phyloP scores from a whole-genome alignment of 1,140 invertebrate species.

The Drosophila sucinea region DNA sequence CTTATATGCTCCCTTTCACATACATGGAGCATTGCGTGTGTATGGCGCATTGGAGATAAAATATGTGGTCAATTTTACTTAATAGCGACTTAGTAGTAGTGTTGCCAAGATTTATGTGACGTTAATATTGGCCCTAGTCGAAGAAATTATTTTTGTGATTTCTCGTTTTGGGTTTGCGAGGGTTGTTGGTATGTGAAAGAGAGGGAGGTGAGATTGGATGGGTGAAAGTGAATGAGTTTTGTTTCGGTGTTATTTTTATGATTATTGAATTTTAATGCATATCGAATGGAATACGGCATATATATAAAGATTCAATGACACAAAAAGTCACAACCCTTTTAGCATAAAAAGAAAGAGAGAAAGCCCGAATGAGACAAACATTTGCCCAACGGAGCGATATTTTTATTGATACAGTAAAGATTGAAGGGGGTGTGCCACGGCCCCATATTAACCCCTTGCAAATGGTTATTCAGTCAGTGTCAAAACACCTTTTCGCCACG shows the following conservation, averaged over 20 bases:
- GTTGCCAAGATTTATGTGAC: constrained; percentile 78
- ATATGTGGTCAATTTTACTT: constrained; percentile 82
- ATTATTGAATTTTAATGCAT: constrained; percentile 81
- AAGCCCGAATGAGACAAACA: constrained; percentile 50
- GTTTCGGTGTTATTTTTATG: constrained; percentile 63
- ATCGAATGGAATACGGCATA: constrained; percentile 50
- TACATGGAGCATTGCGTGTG: constrained; percentile 51
- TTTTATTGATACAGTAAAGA: constrained; percentile 66
- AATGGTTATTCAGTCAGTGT: constrained; percentile 42
- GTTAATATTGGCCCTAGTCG: constrained; percentile 68
- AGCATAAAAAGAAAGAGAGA: constrained; percentile 54
- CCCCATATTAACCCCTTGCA: constrained; percentile 58
- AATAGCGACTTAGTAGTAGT: constrained; percentile 81
- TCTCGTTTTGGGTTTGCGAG: constrained; percentile 34
- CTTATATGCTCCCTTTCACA: constrained; percentile 1
- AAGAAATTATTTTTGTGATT: constrained; percentile 36
- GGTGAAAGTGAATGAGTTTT: constrained; percentile 25
- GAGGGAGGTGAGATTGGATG: background rate
- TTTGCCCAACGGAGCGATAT: constrained; percentile 72
- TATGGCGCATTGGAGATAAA: constrained; percentile 67
- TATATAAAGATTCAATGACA: constrained; percentile 73
- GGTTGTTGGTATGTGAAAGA: constrained; percentile 53
- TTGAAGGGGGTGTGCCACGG: constrained; percentile 37
- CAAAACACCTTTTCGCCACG: constrained; percentile 68
- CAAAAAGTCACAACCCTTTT: constrained; percentile 55